Conservation (phyloP, 2,888 invertebrate species). For the Eumacrocentrus americanus region DNA sequence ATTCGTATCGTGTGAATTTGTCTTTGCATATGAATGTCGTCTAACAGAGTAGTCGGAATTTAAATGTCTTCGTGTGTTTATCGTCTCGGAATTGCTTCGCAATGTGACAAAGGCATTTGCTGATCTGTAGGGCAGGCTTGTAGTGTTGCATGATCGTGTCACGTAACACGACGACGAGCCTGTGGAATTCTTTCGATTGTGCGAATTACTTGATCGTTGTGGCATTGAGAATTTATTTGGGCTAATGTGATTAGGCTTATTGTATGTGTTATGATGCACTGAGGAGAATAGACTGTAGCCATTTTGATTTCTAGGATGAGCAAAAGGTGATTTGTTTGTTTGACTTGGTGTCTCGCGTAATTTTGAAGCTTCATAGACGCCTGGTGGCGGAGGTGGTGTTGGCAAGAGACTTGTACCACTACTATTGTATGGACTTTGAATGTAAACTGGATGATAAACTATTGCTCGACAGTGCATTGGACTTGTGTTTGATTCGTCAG, state of each 20-base stretch:
- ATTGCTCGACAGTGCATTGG: conserved; percentile 51
- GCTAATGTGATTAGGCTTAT: neutral
- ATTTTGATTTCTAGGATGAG: conserved; percentile 4
- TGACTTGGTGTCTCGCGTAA: neutral
- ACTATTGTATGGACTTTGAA: conserved; percentile 46
- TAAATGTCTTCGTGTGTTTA: neutral
- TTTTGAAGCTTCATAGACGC: conserved; percentile 16
- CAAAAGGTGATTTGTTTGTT: conserved; percentile 1
- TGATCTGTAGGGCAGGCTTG: neutral
- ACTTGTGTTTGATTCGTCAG: conserved; percentile 43
- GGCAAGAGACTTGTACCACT: conserved; percentile 51
- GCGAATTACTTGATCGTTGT: conserved; percentile 1
- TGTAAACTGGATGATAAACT: conserved; percentile 51
- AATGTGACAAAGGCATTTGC: neutral
- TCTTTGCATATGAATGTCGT: neutral
- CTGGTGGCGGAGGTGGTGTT: conserved; percentile 53
- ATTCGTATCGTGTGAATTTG: conserved; percentile 20
- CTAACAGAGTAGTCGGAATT: conserved; percentile 5
- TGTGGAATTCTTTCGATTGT: conserved; percentile 11
- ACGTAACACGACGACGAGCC: neutral
- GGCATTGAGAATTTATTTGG: neutral
- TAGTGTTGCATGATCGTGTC: neutral
- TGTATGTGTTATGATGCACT: neutral
- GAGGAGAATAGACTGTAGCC: conserved; percentile 2
- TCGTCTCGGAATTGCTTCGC: neutral